Base-by-base conservation (phyloP, 2,888 invertebrate genomes). In the Noctuana brunneofusca region DNA sequence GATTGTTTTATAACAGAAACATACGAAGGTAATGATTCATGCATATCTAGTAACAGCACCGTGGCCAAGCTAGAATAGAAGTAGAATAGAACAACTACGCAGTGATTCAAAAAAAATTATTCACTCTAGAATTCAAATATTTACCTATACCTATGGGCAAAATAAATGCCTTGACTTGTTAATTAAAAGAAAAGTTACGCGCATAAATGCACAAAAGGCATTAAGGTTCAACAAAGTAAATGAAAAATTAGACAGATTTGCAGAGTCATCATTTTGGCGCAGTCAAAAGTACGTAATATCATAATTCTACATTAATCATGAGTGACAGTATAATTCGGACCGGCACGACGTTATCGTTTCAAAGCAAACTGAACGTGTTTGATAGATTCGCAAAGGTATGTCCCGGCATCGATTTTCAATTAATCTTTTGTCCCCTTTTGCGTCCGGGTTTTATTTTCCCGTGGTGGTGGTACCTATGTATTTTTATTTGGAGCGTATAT, bases 341-440 rank as follows among this genome's bases (percentile, higher is more conserved):
- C 72, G 38, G 35, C 53, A 27, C 35, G 62, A 35, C 55, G 82
- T 84, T 86, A 87, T 86, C 86, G 79, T 80, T 81, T 79, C 72
- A 82, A 86, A 84, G 81, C 85, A 80, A 82, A 83, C 83, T 80
- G 80, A 84, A 86, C 83, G 81, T 81, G 79, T 85, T 87, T 84
- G 84, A 87, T 87, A 87, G 84, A 62, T 62, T 84, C 76, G 82
- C 81, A 76, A 82, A 86, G 84, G 86, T 84, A 81, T 81, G 58
- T 56, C 64, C 65, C 60, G 71, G 74, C 84, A 88, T 88, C 77
- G 87, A 88, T 89, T 89, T 87, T 86, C 84, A 89, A 88, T 89
- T 89, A 86, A 88, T 87, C 87, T 87, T 87, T 85, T 86, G 84
- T 84, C 80, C 85, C 82, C 81, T 79, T 83, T 83, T 79, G 74